A percentile compares a stretch with the other conserved stretches of the same genome.
These are phyloP conservation scores for Netelia fuscicornis DNA, from an alignment of 2,888 invertebrate genomes.

Conservation along the genomic window DNA sequence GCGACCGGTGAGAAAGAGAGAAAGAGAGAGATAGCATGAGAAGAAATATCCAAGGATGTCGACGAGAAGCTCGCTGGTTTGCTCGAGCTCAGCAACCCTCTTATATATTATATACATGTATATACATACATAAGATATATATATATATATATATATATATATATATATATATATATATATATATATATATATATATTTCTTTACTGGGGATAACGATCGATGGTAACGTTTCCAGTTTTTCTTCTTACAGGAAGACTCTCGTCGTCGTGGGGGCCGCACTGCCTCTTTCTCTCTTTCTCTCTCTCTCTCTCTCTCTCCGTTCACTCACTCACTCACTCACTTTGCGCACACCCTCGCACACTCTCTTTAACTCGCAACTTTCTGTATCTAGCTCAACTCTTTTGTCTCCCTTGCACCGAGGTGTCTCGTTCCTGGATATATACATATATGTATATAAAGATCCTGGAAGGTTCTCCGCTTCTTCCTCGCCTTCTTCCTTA, in stretches of 20 bases:
- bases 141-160: not conserved
- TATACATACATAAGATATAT: too few species aligned
- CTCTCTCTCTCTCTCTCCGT: constrained; percentile 27
- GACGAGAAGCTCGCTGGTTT: constrained; percentile 59
- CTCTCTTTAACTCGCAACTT: constrained; percentile 38
- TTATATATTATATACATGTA: constrained; percentile 25
- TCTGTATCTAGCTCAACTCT: constrained; percentile 50
- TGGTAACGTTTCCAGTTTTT: constrained; percentile 71
- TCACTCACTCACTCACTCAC: constrained; percentile 34
- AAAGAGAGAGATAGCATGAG: constrained; percentile 36
- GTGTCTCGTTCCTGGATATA: constrained; percentile 12
- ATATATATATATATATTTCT: constrained; percentile 27
- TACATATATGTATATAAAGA: not conserved
- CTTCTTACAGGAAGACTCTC: constrained; percentile 63
- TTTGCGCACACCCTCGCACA: constrained; percentile 47
- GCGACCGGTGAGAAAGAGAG: constrained; percentile 35
- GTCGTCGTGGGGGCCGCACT: constrained; percentile 15
- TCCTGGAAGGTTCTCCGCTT: constrained; percentile 11
- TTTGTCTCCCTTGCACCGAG: constrained; percentile 38
- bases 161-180: not conserved
- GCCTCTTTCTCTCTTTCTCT: constrained; percentile 38
- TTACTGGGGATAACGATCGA: constrained; percentile 70
- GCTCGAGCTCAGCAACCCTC: constrained; percentile 55
- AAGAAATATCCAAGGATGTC: constrained; percentile 61
- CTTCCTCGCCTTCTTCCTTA: constrained; percentile 29